A percentile compares a stretch with the other conserved stretches of the same genome.
Evolutionary conservation across 2,113 vertebrate genomes (phyloP).

Genomic region (Laterallus jamaicensis): DNA sequence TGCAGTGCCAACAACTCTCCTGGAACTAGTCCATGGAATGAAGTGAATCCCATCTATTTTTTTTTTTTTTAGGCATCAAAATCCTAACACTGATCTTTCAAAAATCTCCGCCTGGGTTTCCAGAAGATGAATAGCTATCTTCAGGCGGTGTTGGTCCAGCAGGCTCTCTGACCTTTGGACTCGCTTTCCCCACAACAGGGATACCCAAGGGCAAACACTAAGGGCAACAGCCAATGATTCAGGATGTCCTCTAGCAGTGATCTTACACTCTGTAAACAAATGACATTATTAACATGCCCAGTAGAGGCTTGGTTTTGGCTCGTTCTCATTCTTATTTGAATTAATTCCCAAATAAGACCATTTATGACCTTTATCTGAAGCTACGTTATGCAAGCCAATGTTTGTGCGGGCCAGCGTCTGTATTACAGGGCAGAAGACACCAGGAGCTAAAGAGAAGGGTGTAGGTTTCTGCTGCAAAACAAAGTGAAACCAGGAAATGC

Average conservation of each 20-base stretch:
- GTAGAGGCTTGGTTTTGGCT: slow-evolving; percentile 60
- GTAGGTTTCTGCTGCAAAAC: slow-evolving; percentile 18
- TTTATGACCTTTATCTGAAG: slow-evolving; percentile 69
- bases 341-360: slow-evolving; percentile 67
- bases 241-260: slow-evolving; percentile 59
- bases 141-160: slow-evolving; percentile 25
- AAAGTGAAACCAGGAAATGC: slow-evolving; percentile 41
- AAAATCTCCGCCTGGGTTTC: slow-evolving; percentile 21
- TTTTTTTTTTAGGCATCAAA: neutral
- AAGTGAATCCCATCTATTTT: slow-evolving; percentile 9
- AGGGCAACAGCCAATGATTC: slow-evolving; percentile 27
- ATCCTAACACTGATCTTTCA: slow-evolving; percentile 30
- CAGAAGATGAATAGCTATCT: slow-evolving; percentile 47
- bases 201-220: slow-evolving; percentile 26
- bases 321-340: slow-evolving; percentile 31
- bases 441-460: slow-evolving; percentile 31
- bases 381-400: slow-evolving; percentile 32
- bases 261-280: slow-evolving; percentile 51
- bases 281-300: slow-evolving; percentile 72
- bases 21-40: neutral
- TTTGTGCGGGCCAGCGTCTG: neutral
- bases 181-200: neutral
- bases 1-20: neutral
- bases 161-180: slow-evolving; percentile 58
- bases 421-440: slow-evolving; percentile 15